A percentile compares a stretch with the other conserved stretches of the same genome.
Conservation (phyloP, 2,797 vertebrate genomes). For the Onychomys torridus region DNA sequence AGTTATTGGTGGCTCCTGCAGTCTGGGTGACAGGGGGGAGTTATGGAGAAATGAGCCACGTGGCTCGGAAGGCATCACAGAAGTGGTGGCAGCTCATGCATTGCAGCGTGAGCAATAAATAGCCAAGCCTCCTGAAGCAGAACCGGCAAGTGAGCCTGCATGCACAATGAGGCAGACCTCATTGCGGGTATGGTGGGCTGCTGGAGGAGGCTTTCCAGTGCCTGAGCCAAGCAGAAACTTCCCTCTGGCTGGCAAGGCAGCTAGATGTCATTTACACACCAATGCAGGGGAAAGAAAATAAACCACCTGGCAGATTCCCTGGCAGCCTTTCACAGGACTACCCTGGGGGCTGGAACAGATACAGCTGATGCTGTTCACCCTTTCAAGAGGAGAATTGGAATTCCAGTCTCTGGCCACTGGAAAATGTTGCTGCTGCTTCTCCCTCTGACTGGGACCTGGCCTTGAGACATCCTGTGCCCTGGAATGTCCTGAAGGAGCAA, state of each 20-base stretch:
- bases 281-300: constrained; percentile 15
- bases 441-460: not conserved
- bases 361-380: not conserved
- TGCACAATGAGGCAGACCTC: constrained; percentile 59
- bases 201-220: not conserved
- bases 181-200: not conserved
- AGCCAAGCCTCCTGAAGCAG: constrained; percentile 64
- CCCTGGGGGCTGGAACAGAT: constrained; percentile 4
- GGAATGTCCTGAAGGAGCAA: not conserved
- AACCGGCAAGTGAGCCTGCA: constrained; percentile 62
- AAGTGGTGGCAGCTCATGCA: constrained; percentile 51
- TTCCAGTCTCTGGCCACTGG: not conserved
- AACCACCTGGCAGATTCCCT: constrained; percentile 48
- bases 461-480: not conserved
- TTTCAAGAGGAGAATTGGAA: constrained; percentile 68
- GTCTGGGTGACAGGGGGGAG: not conserved
- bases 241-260: constrained; percentile 40
- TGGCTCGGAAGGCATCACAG: constrained; percentile 61
- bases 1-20: not conserved
- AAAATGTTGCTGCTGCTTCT: not conserved
- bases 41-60: not conserved
- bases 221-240: constrained; percentile 65
- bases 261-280: constrained; percentile 66
- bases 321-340: not conserved
- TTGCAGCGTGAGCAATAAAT: constrained; percentile 7